Conservation (phyloP, 2,113 vertebrate species). For the Sapajus apella region DNA sequence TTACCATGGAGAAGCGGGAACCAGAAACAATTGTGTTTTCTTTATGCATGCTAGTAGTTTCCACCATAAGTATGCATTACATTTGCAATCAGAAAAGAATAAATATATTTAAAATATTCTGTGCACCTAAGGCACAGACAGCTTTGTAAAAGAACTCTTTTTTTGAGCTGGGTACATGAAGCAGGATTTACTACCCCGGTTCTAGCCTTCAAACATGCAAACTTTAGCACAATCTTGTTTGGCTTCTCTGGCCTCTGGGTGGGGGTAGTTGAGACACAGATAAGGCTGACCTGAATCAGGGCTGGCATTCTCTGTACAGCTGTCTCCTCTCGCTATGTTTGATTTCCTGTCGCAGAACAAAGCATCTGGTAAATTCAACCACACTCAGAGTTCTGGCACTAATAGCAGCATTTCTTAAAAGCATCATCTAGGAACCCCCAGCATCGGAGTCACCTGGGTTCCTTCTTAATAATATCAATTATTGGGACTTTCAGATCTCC, state of each 20-base stretch:
- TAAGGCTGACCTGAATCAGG: not conserved
- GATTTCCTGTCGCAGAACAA: not conserved
- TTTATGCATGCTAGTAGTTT: not conserved
- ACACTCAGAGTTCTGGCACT: not conserved
- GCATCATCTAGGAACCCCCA: not conserved
- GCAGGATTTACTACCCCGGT: not conserved
- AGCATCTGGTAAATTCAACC: not conserved
- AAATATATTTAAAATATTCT: not conserved
- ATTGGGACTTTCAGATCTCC: not conserved
- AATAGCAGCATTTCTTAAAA: not conserved
- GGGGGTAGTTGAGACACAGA: not conserved
- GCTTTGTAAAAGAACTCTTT: not conserved
- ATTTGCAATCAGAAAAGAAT: conserved; percentile 24
- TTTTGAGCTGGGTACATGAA: not conserved
- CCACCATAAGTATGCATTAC: not conserved
- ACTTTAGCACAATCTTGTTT: not conserved
- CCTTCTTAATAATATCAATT: not conserved
- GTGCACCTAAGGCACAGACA: not conserved
- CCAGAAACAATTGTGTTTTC: not conserved
- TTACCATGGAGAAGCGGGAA: not conserved
- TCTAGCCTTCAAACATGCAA: not conserved
- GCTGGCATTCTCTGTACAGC: not conserved
- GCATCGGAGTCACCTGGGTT: not conserved
- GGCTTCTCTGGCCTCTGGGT: not conserved
- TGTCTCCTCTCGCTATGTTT: not conserved